A percentile compares a stretch with the other conserved stretches of the same genome.
phyloP scores from a whole-genome alignment of 2,113 vertebrate species.

The Ovibos moschatus region DNA sequence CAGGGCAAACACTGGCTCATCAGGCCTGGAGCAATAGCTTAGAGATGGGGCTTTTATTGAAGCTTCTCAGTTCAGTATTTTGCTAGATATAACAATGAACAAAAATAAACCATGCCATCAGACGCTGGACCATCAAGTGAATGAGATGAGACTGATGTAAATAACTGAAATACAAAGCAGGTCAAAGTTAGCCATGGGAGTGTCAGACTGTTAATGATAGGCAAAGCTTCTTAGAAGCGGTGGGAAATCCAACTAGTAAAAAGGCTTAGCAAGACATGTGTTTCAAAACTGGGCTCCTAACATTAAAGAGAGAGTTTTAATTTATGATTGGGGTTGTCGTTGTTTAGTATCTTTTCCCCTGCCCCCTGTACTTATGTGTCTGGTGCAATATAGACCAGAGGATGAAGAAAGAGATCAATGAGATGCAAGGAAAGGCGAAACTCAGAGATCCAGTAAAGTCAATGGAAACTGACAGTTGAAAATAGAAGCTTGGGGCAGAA shows the following conservation, averaged over 20 bases:
- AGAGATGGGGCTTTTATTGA: neutral
- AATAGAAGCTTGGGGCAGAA: neutral
- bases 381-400: neutral
- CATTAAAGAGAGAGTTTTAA: neutral
- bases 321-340: neutral
- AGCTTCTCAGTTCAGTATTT: neutral
- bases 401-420: neutral
- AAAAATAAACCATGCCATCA: neutral
- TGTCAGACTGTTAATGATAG: neutral
- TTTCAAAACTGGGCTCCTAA: neutral
- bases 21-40: neutral
- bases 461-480: neutral
- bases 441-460: neutral
- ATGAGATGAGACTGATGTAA: neutral
- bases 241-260: neutral
- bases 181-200: neutral
- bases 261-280: neutral
- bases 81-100: neutral
- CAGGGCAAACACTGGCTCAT: neutral
- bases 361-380: neutral
- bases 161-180: neutral
- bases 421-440: neutral
- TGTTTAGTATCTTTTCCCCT: neutral
- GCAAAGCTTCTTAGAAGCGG: neutral
- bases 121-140: neutral